Percentiles rank a stretch among this genome's conserved stretches.
phyloP scores from a whole-genome alignment of 2,888 invertebrate species.

The Nebria brevicollis region DNA sequence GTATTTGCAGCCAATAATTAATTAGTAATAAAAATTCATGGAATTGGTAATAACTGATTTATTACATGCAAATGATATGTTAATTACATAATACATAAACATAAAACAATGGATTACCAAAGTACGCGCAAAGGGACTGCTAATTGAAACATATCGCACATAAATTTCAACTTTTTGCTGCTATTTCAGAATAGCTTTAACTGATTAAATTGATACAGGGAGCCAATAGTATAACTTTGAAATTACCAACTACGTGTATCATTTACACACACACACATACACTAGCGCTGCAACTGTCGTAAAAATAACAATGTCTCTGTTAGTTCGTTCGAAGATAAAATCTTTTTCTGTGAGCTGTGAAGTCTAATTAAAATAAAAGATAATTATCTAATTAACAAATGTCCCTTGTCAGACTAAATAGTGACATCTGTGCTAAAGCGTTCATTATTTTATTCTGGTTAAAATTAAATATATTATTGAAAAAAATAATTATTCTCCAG shows the following conservation, averaged over 20 bases:
- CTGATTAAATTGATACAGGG: neutral
- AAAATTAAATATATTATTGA: too few species aligned
- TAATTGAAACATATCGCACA: neutral
- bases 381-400: slow-evolving; percentile 43
- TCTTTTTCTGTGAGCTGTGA: slow-evolving; percentile 11
- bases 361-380: slow-evolving; percentile 41
- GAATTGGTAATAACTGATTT: neutral
- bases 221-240: neutral
- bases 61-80: neutral
- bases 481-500: neutral
- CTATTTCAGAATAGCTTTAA: neutral
- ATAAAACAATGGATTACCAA: neutral
- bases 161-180: neutral
- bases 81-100: neutral
- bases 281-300: neutral
- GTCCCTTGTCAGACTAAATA: slow-evolving; percentile 33
- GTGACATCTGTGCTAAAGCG: neutral
- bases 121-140: neutral
- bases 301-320: neutral
- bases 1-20: neutral
- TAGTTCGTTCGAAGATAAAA: slow-evolving; percentile 10
- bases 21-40: neutral
- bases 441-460: slow-evolving; percentile 9
- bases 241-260: neutral
- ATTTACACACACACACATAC: neutral